Percentiles rank a stretch among this genome's conserved stretches.
phyloP scores from a whole-genome alignment of 1,140 invertebrate species.

The Helicoverpa zea region DNA sequence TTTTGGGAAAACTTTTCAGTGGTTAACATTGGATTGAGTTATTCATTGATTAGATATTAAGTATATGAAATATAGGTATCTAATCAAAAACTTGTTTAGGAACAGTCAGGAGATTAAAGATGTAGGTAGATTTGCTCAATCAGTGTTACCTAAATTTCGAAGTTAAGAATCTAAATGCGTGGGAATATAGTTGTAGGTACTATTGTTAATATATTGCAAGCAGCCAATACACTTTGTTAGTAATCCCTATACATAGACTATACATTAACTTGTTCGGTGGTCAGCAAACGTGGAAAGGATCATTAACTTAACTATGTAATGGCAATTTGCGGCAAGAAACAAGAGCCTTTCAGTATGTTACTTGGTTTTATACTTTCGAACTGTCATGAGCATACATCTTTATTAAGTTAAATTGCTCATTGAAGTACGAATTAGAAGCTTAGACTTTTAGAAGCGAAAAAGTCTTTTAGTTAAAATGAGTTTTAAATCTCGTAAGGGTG shows the following conservation, averaged over 20 bases:
- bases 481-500: too few relatives aligned
- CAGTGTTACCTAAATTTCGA: too few relatives aligned
- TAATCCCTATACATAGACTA: not conserved
- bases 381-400: constrained; percentile 1
- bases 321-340: constrained; percentile 29
- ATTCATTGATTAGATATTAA: too few relatives aligned
- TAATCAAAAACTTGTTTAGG: too few relatives aligned
- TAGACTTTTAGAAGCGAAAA: not conserved
- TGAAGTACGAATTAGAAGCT: not conserved
- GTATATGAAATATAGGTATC: too few relatives aligned
- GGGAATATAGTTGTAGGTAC: not conserved
- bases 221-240: not conserved
- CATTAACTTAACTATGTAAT: constrained; percentile 42
- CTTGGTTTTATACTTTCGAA: constrained; percentile 30
- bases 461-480: not conserved
- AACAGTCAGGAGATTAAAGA: too few relatives aligned
- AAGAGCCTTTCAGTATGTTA: constrained; percentile 15
- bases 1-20: too few relatives aligned
- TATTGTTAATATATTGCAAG: not conserved
- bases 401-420: constrained; percentile 8
- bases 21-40: too few relatives aligned
- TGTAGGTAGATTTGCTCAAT: too few relatives aligned
- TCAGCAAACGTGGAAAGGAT: constrained; percentile 24
- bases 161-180: too few relatives aligned
- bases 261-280: constrained; percentile 10